phyloP scores from a whole-genome alignment of 2,888 invertebrate genomes.

The Acanthosepion lycidas region DNA sequence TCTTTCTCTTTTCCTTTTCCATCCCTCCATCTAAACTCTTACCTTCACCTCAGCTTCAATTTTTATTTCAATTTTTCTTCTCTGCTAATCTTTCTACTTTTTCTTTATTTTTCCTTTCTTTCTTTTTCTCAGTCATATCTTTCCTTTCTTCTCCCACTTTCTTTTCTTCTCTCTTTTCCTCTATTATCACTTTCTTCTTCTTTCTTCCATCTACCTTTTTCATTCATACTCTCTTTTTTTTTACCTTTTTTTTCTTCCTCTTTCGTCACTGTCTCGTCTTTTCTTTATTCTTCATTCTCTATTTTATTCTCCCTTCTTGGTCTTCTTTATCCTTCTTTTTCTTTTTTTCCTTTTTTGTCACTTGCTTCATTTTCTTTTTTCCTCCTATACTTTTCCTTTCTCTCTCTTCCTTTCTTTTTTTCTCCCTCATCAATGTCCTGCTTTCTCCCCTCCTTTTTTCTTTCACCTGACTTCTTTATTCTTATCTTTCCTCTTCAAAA shows the following conservation, averaged over 20 bases:
- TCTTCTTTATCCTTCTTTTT: neutral
- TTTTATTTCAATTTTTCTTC: neutral
- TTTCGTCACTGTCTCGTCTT: slow-evolving; percentile 48
- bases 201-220: slow-evolving; percentile 42
- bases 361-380: too few species aligned
- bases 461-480: too few species aligned
- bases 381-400: too few species aligned
- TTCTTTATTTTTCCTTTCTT: too few species aligned
- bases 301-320: too few species aligned
- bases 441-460: neutral
- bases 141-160: neutral
- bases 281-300: neutral
- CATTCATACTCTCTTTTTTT: neutral
- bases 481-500: too few species aligned
- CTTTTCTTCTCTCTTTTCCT: neutral
- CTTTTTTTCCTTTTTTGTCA: neutral
- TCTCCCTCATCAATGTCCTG: neutral
- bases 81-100: too few species aligned
- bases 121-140: too few species aligned
- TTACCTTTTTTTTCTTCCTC: neutral
- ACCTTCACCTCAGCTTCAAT: neutral
- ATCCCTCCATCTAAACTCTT: neutral
- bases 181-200: slow-evolving; percentile 45
- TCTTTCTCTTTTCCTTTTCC: too few species aligned
- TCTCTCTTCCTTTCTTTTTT: too few species aligned